Evolutionary conservation across 1,140 invertebrate genomes (phyloP), one percentile per base, ranked within the genome.

Genomic region (Hormaphis cornu): DNA sequence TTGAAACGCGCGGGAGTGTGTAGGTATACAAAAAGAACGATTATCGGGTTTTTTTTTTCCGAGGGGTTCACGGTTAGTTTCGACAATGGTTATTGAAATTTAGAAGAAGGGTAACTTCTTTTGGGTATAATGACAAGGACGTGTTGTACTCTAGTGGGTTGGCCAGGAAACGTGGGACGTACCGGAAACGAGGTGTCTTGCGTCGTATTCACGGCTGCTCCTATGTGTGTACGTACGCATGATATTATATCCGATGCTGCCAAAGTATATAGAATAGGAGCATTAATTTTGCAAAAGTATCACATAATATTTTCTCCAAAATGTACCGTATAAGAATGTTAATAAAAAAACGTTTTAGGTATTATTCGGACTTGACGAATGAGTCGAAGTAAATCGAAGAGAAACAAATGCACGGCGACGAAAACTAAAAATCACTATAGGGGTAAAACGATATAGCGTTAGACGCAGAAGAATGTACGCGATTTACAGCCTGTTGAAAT

Each of bases 51-150:
- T 20, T 40, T 58, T 58, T 37, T 37, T 6, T n/a, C 9, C n/a
- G 46, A 44, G n/a, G 18, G 61, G 33, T 33, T 16, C 18, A 22
- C 12, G 20, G 10, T 9, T 24, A 26, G 54, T 35, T 46, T 46
- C 50, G 44, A 66, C 61, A 66, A 66, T 48, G 61, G 40, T 66
- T 48, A 66, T 66, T 66, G 61, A 66, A 46, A 66, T 66, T 66
- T 66, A 66, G 5, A n/a, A 46, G 42, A 66, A 66, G 61, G 44
- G 61, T 66, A 50, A 48, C 24, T 20, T 16, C 12, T 66, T 28
- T 66, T 30, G 42, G 44, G 61, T 33, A 33, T n/a, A n/a, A n/a
- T n/a, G n/a, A n/a, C n/a, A n/a, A n/a, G n/a, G n/a, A n/a, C n/a
- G n/a, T n/a, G n/a, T n/a, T n/a, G n/a, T n/a, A n/a, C n/a, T n/a